These are phyloP conservation scores for Tetrax tetrax DNA, from an alignment of 2,113 vertebrate species.

Conservation along the genomic window DNA sequence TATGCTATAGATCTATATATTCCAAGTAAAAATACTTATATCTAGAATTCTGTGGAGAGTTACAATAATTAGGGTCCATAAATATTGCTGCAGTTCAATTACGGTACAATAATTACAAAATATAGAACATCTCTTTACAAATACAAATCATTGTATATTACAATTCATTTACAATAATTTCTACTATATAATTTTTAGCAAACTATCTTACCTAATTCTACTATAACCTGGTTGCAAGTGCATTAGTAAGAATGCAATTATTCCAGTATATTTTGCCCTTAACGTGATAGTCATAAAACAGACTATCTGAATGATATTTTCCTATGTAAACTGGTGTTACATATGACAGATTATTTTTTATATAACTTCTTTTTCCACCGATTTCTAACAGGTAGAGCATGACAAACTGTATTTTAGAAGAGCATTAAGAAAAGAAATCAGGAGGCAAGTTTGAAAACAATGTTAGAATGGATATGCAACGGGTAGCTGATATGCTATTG, in stretches of 20 bases:
- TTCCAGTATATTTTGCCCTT: conserved; percentile 89
- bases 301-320: conserved; percentile 71
- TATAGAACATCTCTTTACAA: conserved; percentile 99
- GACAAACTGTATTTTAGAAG: conserved; percentile 47
- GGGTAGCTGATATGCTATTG: conserved; percentile 86
- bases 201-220: conserved; percentile 85
- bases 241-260: conserved; percentile 87
- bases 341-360: conserved; percentile 68
- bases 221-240: conserved; percentile 92
- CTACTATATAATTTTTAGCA: conserved; percentile 88
- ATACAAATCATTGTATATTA: conserved; percentile 93
- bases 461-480: conserved; percentile 68
- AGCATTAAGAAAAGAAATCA: conserved; percentile 59
- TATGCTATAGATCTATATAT: conserved; percentile 76
- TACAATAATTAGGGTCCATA: conserved; percentile 86
- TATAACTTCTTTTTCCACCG: conserved; percentile 49
- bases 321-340: conserved; percentile 76
- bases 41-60: conserved; percentile 79
- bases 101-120: conserved; percentile 98
- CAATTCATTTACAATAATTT: conserved; percentile 94
- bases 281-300: conserved; percentile 76
- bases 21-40: conserved; percentile 84
- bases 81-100: conserved; percentile 97
- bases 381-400: conserved; percentile 63
- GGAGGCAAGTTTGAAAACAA: conserved; percentile 60